Percentiles rank a stretch among this genome's conserved stretches.
These are phyloP conservation scores for Aphelenchoides bicaudatus DNA, from an alignment of 2,888 invertebrate genomes.

Conservation along the genomic window DNA sequence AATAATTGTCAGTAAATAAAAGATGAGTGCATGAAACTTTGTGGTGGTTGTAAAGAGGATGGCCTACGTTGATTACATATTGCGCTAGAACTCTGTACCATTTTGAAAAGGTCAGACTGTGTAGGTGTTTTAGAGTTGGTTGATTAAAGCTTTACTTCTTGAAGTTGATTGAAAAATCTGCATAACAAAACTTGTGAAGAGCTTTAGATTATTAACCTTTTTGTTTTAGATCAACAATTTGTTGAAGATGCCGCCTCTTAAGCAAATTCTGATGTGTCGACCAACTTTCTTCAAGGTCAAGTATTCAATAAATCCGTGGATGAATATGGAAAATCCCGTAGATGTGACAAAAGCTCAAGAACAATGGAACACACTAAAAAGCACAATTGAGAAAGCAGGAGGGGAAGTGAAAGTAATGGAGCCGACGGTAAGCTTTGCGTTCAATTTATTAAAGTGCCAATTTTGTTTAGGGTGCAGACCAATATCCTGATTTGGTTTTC, in stretches of 20 bases:
- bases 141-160: too few species aligned
- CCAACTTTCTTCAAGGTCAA: constrained; percentile 52
- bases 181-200: too few species aligned
- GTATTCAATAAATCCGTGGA: constrained; percentile 59
- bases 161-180: too few species aligned
- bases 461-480: constrained; percentile 49
- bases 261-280: constrained; percentile 51
- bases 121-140: too few species aligned
- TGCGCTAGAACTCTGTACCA: too few species aligned
- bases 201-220: too few species aligned
- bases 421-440: constrained; percentile 36
- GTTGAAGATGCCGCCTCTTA: not conserved
- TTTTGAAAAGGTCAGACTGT: too few species aligned
- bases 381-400: constrained; percentile 44
- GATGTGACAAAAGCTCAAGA: constrained; percentile 39
- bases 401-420: constrained; percentile 52
- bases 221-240: too few species aligned
- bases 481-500: constrained; percentile 57
- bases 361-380: constrained; percentile 52
- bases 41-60: too few species aligned
- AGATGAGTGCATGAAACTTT: too few species aligned
- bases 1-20: too few species aligned
- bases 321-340: constrained; percentile 40
- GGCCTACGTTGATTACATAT: too few species aligned
- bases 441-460: constrained; percentile 14